Conservation (phyloP, 92 coral and sea anemone genomes). For the Isaurus tuberculatus region DNA sequence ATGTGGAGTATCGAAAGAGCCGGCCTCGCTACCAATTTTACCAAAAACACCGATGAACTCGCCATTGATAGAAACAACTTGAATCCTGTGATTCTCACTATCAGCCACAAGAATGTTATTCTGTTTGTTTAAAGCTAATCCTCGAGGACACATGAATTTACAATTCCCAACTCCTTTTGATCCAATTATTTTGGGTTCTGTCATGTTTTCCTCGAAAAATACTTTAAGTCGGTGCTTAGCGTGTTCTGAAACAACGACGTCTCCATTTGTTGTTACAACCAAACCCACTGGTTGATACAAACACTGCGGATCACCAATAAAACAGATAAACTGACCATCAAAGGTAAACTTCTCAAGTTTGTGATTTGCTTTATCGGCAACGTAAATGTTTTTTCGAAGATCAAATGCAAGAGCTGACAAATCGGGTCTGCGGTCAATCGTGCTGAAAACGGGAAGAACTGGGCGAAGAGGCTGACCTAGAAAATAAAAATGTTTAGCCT, state of each 20-base stretch:
- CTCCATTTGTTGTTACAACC: constrained; percentile 81
- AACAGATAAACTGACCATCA: constrained; percentile 81
- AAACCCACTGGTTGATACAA: constrained; percentile 81
- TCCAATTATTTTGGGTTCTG: constrained; percentile 67
- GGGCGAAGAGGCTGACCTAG: constrained; percentile 87
- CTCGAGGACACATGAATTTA: constrained; percentile 87
- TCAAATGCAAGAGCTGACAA: constrained; percentile 81
- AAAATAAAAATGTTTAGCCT: background rate
- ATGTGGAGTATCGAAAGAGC: constrained; percentile 88
- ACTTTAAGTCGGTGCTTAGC: constrained; percentile 82
- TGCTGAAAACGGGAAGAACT: constrained; percentile 87
- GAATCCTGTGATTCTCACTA: constrained; percentile 92
- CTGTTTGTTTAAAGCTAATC: constrained; percentile 78
- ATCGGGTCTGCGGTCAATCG: constrained; percentile 88
- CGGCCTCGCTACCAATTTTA: constrained; percentile 76
- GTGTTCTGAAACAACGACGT: constrained; percentile 80
- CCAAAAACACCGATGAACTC: constrained; percentile 85
- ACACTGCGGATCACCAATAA: constrained; percentile 86
- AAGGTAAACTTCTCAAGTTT: constrained; percentile 83
- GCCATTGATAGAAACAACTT: constrained; percentile 73
- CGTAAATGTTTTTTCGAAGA: constrained; percentile 69
- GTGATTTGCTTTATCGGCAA: constrained; percentile 90
- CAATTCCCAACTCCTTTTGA: constrained; percentile 83
- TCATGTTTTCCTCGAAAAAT: constrained; percentile 65
- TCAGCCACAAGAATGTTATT: constrained; percentile 89